These are phyloP conservation scores for Notarius quadriscutis DNA, from an alignment of 2,113 vertebrate genomes.

Conservation along the genomic window DNA sequence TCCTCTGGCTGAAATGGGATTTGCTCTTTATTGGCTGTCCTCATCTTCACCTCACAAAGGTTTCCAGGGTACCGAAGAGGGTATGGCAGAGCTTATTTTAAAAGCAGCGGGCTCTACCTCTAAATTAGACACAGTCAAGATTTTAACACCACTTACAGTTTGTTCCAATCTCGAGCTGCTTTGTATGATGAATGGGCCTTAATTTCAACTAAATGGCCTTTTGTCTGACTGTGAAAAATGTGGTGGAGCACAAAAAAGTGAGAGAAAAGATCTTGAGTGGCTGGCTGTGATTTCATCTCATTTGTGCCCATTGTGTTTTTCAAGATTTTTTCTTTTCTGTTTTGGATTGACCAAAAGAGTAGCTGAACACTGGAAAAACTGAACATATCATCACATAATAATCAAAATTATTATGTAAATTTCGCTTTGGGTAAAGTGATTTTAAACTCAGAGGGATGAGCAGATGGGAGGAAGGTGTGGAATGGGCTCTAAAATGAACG, in stretches of 20 bases:
- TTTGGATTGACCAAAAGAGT: constrained; percentile 29
- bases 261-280: constrained; percentile 1
- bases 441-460: constrained; percentile 56
- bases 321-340: constrained; percentile 22
- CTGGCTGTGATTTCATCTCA: constrained; percentile 42
- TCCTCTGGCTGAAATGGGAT: constrained; percentile 64
- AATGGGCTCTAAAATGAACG: constrained; percentile 47
- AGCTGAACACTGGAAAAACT: background rate
- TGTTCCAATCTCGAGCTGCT: constrained; percentile 31
- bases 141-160: constrained; percentile 32
- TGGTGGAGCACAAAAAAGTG: background rate
- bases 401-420: constrained; percentile 46
- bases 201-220: constrained; percentile 36
- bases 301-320: constrained; percentile 48
- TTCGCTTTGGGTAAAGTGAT: constrained; percentile 52
- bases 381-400: constrained; percentile 51
- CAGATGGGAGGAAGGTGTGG: constrained; percentile 59
- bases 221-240: constrained; percentile 29
- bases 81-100: constrained; percentile 58
- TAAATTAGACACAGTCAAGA: constrained; percentile 12
- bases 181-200: constrained; percentile 39
- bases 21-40: constrained; percentile 69
- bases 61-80: constrained; percentile 70
- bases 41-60: constrained; percentile 68
- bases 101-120: constrained; percentile 35